phyloP scores from a whole-genome alignment of 2,797 vertebrate species.

The Helarctos malayanus region DNA sequence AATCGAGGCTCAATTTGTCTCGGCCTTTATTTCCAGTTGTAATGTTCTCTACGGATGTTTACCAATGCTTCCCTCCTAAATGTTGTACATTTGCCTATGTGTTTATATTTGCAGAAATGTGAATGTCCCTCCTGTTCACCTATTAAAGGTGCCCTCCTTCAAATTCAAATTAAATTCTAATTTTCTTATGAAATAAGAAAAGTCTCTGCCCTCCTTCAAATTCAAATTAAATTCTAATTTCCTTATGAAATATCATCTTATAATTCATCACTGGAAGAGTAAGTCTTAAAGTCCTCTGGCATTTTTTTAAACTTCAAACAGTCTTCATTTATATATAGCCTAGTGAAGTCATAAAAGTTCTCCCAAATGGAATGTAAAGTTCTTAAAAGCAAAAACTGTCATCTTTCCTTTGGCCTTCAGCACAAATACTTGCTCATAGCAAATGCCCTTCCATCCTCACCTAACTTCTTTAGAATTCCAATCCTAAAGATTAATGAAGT shows the following conservation, averaged over 20 bases:
- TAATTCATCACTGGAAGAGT: background rate
- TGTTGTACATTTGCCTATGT: background rate
- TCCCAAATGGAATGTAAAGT: background rate
- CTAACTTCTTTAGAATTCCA: background rate
- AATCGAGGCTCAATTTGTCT: background rate
- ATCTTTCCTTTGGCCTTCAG: background rate
- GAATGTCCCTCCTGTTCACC: background rate
- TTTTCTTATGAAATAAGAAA: background rate
- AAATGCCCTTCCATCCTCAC: background rate
- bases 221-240: constrained; percentile 42
- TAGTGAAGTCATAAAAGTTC: background rate
- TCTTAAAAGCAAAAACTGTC: background rate
- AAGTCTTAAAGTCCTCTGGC: background rate
- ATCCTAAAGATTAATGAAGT: background rate
- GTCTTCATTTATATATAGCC: background rate
- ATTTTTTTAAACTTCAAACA: background rate
- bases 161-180: constrained; percentile 22
- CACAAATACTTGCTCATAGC: background rate
- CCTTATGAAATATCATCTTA: background rate
- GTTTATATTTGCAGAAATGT: background rate
- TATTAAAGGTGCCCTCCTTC: background rate
- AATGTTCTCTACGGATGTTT: background rate
- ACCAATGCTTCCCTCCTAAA: background rate
- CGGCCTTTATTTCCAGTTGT: background rate
- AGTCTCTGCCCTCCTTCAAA: background rate